These are phyloP conservation scores for Andrena flavipes DNA, from an alignment of 2,888 invertebrate genomes.

Conservation along the genomic window DNA sequence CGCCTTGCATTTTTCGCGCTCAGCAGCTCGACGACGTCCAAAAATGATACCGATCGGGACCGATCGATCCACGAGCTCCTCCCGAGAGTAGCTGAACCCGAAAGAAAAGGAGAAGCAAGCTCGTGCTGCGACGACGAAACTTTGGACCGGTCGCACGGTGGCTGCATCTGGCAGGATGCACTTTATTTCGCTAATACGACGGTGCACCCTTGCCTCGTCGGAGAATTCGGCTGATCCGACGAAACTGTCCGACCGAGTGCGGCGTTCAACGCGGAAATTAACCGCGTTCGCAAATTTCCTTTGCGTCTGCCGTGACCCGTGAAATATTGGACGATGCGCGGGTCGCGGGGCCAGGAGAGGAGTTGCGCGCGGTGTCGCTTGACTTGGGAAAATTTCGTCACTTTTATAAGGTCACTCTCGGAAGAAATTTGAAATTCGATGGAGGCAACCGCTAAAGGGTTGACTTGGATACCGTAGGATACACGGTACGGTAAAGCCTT, in stretches of 20 bases:
- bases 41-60: conserved; percentile 27
- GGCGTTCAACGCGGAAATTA: conserved; percentile 39
- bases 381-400: background rate
- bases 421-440: conserved; percentile 12
- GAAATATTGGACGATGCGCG: background rate
- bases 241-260: conserved; percentile 18
- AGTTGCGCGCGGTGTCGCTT: background rate
- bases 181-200: conserved; percentile 57
- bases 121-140: conserved; percentile 48
- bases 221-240: conserved; percentile 53
- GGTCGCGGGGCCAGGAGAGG: no score
- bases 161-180: conserved; percentile 48
- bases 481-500: conserved; percentile 49
- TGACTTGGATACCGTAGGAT: conserved; percentile 61
- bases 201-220: background rate
- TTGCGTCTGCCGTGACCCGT: background rate
- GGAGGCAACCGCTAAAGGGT: conserved; percentile 33
- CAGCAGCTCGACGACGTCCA: background rate
- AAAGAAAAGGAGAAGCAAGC: conserved; percentile 41
- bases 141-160: conserved; percentile 14
- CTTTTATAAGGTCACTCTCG: no score
- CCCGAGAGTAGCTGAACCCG: background rate
- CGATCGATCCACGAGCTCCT: background rate
- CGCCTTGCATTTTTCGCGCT: background rate
- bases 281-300: conserved; percentile 12